Conservation (phyloP, 2,113 vertebrate species). For the Brachirus orientalis region DNA sequence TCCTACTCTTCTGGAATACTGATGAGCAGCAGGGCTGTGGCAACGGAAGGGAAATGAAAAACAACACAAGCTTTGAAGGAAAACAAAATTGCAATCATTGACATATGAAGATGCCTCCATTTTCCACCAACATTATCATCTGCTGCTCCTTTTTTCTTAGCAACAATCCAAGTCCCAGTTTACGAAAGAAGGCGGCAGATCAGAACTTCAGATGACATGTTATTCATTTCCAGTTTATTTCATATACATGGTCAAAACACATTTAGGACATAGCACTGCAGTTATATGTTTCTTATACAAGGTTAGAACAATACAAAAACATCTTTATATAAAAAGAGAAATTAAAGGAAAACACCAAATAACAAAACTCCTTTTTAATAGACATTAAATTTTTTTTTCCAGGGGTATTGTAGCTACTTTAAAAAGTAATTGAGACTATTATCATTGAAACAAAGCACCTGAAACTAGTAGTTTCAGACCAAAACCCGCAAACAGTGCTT, state of each 20-base stretch:
- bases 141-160: conserved; percentile 26
- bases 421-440: conserved; percentile 25
- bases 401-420: conserved; percentile 37
- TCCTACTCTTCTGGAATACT: conserved; percentile 75
- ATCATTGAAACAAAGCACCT: conserved; percentile 33
- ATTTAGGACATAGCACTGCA: conserved; percentile 62
- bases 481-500: conserved; percentile 12
- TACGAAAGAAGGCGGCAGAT: too few species aligned
- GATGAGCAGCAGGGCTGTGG: conserved; percentile 61
- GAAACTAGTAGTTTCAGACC: conserved; percentile 19
- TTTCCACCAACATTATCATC: too few species aligned
- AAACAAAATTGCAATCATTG: conserved; percentile 8
- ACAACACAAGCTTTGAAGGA: conserved; percentile 22
- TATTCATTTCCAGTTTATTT: conserved; percentile 75
- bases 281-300: conserved; percentile 55
- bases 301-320: conserved; percentile 60
- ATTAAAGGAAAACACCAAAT: conserved; percentile 35
- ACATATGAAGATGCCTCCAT: too few species aligned
- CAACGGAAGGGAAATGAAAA: conserved; percentile 24
- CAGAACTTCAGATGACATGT: conserved; percentile 37
- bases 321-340: conserved; percentile 62
- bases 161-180: conserved; percentile 1
- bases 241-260: conserved; percentile 74
- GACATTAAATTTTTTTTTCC: conserved; percentile 14
- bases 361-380: too few species aligned